Percentiles rank a stretch among this genome's conserved stretches.
Conservation (phyloP, 2,888 invertebrate species). For the Drosophila pegasa region DNA sequence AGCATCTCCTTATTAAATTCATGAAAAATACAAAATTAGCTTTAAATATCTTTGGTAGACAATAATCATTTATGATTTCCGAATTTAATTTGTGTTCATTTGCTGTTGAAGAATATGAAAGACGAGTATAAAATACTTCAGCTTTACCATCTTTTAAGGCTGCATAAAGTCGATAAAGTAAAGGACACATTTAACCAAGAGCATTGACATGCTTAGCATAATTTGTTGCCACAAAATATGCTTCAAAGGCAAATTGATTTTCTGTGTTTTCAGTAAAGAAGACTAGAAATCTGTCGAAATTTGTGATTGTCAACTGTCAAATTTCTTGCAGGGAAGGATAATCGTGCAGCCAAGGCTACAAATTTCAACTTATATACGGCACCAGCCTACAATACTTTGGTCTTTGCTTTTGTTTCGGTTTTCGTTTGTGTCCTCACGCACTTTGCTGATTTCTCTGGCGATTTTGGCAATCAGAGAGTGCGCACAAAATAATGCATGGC, state of each 20-base stretch:
- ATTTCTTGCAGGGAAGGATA: background rate
- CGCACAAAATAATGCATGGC: conserved; percentile 67
- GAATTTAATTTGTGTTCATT: no score
- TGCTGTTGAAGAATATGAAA: no score
- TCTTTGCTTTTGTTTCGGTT: conserved; percentile 5
- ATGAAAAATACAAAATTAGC: no score
- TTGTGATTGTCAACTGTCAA: conserved; percentile 7
- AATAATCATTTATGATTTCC: no score
- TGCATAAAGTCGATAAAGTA: no score
- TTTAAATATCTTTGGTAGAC: no score
- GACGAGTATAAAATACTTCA: no score
- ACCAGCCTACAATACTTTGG: background rate
- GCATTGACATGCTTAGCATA: conserved; percentile 2
- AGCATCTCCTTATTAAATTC: no score
- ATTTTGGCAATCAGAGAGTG: conserved; percentile 77
- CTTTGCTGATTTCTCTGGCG: conserved; percentile 76
- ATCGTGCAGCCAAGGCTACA: no score
- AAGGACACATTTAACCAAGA: no score
- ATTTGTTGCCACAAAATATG: background rate
- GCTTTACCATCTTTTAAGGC: no score
- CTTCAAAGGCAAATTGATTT: conserved; percentile 44
- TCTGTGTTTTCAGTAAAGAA: conserved; percentile 43
- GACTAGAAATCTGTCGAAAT: conserved; percentile 11
- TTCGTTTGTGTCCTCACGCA: conserved; percentile 36
- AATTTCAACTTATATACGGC: background rate